Base-by-base conservation (phyloP, 2,797 vertebrate species). In the Chloroceryle inda region DNA sequence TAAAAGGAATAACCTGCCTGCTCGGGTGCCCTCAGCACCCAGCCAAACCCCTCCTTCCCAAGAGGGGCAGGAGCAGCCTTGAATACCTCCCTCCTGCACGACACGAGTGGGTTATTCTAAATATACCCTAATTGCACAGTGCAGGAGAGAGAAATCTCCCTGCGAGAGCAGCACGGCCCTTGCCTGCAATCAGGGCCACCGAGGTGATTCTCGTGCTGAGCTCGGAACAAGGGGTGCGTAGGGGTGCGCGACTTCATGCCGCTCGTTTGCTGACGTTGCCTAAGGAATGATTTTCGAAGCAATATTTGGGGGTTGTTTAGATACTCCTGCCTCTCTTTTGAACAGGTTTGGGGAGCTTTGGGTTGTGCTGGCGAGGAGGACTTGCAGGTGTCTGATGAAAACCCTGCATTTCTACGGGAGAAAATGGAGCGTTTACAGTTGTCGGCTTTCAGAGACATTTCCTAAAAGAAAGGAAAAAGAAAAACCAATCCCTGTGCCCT, bases 201-300 rank as follows among this genome's bases (percentile, higher is more conserved):
- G 0, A 62, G 91, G 58, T 31, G 12, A 6, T 1, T 2, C 31
- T 42, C 2, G 3, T 9, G 44, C 71, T 71, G 49, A 91, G 50
- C 81, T 38, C 0, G 0, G 37, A 5, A 19, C 37, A 59, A 5
- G 3, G 0, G 1, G 7, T 0, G 38, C 0, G 0, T 0, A 3
- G 47, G 7, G 55, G 53, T 20, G 53, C 31, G 19, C 53, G 17
- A 2, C 9, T 7, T n/a, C 6, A 24, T 50, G 49, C 49, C 5
- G 13, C 49, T 24, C 23, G 22, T 47, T 47, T 21, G 19, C 40
- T 5, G 45, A 13, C 37, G 47, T 3, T 27, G 7, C 0, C 42
- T 5, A 15, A 23, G 47, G 68, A 5, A 12, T 21, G 26, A 2
- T 21, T 44, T 56, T 33, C 13, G 3, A 56, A 67, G 73, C 11